phyloP scores from a whole-genome alignment of 2,797 vertebrate species.

The Eospalax fontanierii region DNA sequence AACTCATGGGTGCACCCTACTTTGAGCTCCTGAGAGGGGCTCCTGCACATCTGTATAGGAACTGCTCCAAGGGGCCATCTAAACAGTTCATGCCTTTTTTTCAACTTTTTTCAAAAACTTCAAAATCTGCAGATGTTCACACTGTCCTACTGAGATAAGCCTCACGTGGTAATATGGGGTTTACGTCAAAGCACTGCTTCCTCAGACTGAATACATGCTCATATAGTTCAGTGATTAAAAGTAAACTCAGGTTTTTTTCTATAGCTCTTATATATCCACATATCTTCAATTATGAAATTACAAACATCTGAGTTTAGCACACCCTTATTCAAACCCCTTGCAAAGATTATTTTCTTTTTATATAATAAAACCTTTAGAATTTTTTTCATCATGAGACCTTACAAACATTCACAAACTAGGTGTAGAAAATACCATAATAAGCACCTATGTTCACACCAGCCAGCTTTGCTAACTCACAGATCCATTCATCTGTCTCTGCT shows the following conservation, averaged over 20 bases:
- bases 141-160: not conserved
- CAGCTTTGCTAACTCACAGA: not conserved
- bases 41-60: not conserved
- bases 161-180: too few species aligned
- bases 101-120: not conserved
- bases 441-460: not conserved
- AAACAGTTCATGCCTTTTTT: not conserved
- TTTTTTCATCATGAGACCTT: not conserved
- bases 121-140: not conserved
- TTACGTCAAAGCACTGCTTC: not conserved
- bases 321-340: not conserved
- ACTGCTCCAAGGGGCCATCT: not conserved
- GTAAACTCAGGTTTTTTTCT: not conserved
- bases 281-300: not conserved
- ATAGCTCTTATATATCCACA: not conserved
- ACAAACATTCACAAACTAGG: not conserved
- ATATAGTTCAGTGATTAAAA: not conserved
- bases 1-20: not conserved
- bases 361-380: not conserved
- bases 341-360: not conserved
- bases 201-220: not conserved
- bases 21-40: not conserved
- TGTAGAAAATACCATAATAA: not conserved
- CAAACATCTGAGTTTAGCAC: not conserved
- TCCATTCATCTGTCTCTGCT: not conserved